Evolutionary conservation across 2,113 vertebrate genomes (phyloP).

Genomic region (Eulemur macaco): DNA sequence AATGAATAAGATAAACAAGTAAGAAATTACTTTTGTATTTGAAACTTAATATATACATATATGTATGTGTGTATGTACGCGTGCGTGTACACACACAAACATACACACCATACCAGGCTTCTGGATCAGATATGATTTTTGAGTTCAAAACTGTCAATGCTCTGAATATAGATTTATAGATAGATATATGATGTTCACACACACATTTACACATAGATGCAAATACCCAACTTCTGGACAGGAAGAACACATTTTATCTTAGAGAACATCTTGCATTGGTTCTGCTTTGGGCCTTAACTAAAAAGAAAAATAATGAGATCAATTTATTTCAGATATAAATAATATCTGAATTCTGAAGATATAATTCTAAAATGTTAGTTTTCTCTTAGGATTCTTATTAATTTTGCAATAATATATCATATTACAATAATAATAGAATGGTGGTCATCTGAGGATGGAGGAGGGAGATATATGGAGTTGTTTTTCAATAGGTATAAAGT

Average conservation of each 20-base stretch:
- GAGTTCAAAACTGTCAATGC: background rate
- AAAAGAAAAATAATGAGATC: background rate
- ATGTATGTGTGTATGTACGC: background rate
- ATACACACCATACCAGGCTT: background rate
- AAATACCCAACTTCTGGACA: background rate
- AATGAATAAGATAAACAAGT: background rate
- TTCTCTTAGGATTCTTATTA: background rate
- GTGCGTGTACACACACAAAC: background rate
- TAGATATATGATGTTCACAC: background rate
- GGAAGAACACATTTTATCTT: background rate
- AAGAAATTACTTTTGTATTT: no score
- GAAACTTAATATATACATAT: background rate
- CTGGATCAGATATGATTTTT: background rate
- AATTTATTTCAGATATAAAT: background rate
- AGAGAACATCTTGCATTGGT: background rate
- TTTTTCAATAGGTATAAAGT: background rate
- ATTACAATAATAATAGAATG: background rate
- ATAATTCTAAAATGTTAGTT: background rate
- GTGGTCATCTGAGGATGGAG: background rate
- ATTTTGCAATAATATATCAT: background rate
- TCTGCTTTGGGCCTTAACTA: background rate
- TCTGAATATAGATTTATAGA: slow-evolving; percentile 6
- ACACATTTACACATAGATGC: background rate
- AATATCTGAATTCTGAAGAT: background rate
- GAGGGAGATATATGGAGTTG: background rate